Evolutionary conservation across 2,797 vertebrate species (phyloP).

Genomic region (Crypturellus tataupa): DNA sequence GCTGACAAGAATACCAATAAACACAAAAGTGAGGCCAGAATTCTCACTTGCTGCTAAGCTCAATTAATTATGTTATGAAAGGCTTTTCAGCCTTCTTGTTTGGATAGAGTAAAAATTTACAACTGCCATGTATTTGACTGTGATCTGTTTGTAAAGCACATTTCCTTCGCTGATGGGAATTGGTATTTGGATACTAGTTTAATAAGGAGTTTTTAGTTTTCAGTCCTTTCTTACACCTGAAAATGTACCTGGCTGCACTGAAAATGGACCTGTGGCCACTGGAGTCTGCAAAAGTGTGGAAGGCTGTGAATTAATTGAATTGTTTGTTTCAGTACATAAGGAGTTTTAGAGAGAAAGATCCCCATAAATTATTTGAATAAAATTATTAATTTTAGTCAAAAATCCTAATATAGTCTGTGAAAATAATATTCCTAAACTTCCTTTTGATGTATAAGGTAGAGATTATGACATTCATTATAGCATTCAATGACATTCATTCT

Average conservation of each 20-base stretch:
- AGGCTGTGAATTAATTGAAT: not conserved
- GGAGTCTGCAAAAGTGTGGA: not conserved
- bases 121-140: not conserved
- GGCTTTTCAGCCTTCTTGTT: conserved; percentile 21
- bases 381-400: not conserved
- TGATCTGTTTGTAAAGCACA: not conserved
- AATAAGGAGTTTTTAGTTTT: not conserved
- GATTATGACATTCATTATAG: not conserved
- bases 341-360: not conserved
- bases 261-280: not conserved
- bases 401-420: not conserved
- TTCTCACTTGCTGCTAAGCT: not conserved
- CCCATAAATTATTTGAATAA: not conserved
- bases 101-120: not conserved
- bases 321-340: not conserved
- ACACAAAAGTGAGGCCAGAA: conserved; percentile 27
- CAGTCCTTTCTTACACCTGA: not conserved
- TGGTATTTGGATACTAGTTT: not conserved
- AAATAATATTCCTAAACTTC: not conserved
- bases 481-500: not conserved
- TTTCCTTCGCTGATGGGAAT: not conserved
- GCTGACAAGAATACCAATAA: conserved; percentile 37
- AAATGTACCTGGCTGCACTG: not conserved
- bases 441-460: not conserved
- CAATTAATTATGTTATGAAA: conserved; percentile 24